A percentile compares a stretch with the other conserved stretches of the same genome.
Evolutionary conservation across 2,797 vertebrate species (phyloP).

Genomic region (Spondyliosoma cantharus): DNA sequence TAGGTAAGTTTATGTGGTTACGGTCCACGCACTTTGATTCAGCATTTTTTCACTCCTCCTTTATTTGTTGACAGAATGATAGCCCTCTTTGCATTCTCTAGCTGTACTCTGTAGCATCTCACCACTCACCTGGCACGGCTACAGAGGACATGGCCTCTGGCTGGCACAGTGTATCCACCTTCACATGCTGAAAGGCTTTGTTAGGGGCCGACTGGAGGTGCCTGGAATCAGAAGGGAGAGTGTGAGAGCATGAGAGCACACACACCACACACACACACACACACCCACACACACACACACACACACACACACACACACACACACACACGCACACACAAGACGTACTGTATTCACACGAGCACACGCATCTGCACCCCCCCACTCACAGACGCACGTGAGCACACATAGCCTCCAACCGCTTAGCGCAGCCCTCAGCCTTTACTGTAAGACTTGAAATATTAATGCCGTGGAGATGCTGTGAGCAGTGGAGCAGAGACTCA

Average conservation of each 20-base stretch:
- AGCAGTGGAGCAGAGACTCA: slow-evolving; percentile 66
- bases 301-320: neutral
- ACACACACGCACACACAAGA: neutral
- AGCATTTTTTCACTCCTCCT: neutral
- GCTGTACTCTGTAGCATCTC: slow-evolving; percentile 5
- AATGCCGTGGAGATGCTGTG: slow-evolving; percentile 61
- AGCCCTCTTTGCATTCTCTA: neutral
- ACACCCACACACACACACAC: slow-evolving; percentile 8
- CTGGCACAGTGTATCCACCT: slow-evolving; percentile 95
- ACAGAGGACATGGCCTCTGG: slow-evolving; percentile 91
- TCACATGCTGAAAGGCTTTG: slow-evolving; percentile 96
- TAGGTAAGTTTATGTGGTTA: neutral
- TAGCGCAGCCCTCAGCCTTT: slow-evolving; percentile 59
- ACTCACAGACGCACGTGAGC: slow-evolving; percentile 1
- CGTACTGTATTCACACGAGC: neutral
- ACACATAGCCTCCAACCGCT: slow-evolving; percentile 37
- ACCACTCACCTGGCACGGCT: slow-evolving; percentile 91
- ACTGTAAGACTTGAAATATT: slow-evolving; percentile 80
- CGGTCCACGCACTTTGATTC: neutral
- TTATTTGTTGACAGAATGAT: neutral
- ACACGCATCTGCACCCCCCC: slow-evolving; percentile 2
- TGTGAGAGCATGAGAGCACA: slow-evolving; percentile 15
- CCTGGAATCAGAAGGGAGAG: slow-evolving; percentile 74
- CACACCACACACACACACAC: neutral
- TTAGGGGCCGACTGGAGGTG: slow-evolving; percentile 91